Base-by-base conservation (phyloP, 1,140 invertebrate genomes). In the Heterodera schachtii region DNA sequence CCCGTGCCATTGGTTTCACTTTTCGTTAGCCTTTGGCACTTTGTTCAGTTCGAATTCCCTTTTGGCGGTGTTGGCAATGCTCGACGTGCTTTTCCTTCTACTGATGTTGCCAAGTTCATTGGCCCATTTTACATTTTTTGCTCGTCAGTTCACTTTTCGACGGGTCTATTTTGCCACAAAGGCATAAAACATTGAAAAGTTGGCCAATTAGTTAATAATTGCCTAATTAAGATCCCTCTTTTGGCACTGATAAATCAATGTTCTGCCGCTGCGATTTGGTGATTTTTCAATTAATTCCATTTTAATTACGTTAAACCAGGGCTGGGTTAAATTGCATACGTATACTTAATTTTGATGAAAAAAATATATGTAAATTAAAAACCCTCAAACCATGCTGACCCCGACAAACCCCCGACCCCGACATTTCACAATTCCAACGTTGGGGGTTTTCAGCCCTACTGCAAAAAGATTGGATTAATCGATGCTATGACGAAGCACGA, bases 91-190 rank as follows among this genome's bases (percentile, higher is more conserved):
- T 44, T 83, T 83, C 70, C 79, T 83, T 31, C 47, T 83, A 57
- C 75, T 84, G 16, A 74, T 83, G 66, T 41, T 83, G 41, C 82
- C 82, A 43, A 75, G 84, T 83, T 83, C 69, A 11, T 57, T 83
- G 71, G 82, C 82, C 19, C 80, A 83, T 75, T 83, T 80, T 66
- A 66, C 67, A n/a, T 66, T 75, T 46, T 71, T 83, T 69, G 66
- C 70, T 8, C 75, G 75, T 49, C 74, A 84, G 44, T 75, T 83
- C 71, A 41, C 71, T 21, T 83, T 83, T 47, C 67, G 82, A 19
- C 71, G 60, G 44, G 47, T 83, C 67, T 83, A 83, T 76, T 83
- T 83, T 84, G 49, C 79, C 8, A 75, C 64, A 43, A 83, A 83
- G 78, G 82, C 84, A 43, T 70, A 83, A 49, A 49, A 49, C n/a